Base-by-base conservation (phyloP, 64 coral and sea anemone species). In the Montipora foliosa region DNA sequence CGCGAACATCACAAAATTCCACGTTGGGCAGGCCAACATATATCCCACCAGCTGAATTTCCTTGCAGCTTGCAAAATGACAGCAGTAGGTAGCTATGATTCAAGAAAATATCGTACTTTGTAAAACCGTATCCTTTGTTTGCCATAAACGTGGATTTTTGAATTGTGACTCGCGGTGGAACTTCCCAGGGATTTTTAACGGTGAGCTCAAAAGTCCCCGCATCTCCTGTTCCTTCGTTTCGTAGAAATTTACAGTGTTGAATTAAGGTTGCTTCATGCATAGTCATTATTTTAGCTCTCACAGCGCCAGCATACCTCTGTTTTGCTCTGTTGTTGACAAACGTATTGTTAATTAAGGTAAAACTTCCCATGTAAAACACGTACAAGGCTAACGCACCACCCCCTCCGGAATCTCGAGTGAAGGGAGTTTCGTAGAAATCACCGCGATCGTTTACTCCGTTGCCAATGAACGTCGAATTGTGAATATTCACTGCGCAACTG, bases 31-130 rank as follows among this genome's bases (percentile, higher is more conserved):
- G 3, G 1, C 4, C 46, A 71, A 72, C 4, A n/a, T 8, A 71
- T 86, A 86, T 14, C 4, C 82, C 82, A 9, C 82, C 82, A 1
- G 62, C 82, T 49, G 46, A 50, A 10, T 86, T 86, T 1, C 19
- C 13, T 71, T 86, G 44, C 20, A 86, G 49, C n/a, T 21, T 86
- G 20, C 82, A 86, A 8, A 16, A 86, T 13, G 3, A 7, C 11
- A 86, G 70, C 44, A 21, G 7, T 3, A 86, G 6, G 47, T 5
- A 6, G 8, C 66, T 51, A 1, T 16, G 44, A 25, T 22, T 5
- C 8, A 72, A 12, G 19, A 20, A 24, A 71, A 86, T 50, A 59
- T 86, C 82, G 45, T 51, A 51, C 13, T 0, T 8, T 2, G 3
- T 0, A 0, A 71, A 21, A 11, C 17, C 46, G 66, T 8, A 8